Evolutionary conservation across 64 coral and sea anemone species (phyloP), one percentile per base, ranked within the genome.

Genomic region (Pocillopora damicornis): DNA sequence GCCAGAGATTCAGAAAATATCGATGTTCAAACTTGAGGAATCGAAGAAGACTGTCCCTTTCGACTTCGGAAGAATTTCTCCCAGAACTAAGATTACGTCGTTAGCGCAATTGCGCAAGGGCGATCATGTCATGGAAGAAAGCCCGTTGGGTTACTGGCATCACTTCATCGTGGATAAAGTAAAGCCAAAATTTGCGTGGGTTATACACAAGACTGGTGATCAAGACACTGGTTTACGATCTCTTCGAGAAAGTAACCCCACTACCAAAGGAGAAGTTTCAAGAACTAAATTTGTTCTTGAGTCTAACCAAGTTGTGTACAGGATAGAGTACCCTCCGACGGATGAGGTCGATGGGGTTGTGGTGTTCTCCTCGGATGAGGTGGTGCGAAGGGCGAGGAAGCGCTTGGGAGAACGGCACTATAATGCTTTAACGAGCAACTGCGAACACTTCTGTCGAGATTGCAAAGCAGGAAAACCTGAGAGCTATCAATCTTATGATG

Each of bases 91-190:
- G 80, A 96, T 96, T 58, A 96, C 73, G 80, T 88, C 94, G 37
- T 37, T 96, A 22, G 59, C 58, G 4, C 94, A 96, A 38, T 88
- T 96, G 56, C 75, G 88, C 8, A 90, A 93, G 58, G 94, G 94
- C 76, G 94, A 96, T 35, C 94, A 96, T 81, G 82, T 96, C 0
- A 96, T 96, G 94, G 94, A 96, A 62, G 94, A 96, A 79, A 92
- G 92, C 36, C 83, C 91, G 16, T 13, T 96, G 0, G 94, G 94
- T 9, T 96, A 96, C 51, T 96, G 94, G 94, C 94, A 96, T 75
- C 94, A 96, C 69, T 96, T 93, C 17, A 96, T 96, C 7, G 94
- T 96, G 17, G 94, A 96, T n/a, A 96, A 96, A 93, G 94, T 96
- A 37, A 88, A 91, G 30, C 38, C 88, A 16, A 92, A 96, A 63